These are phyloP conservation scores for Chionodraco myersi DNA, from an alignment of 2,113 vertebrate species.

Conservation along the genomic window DNA sequence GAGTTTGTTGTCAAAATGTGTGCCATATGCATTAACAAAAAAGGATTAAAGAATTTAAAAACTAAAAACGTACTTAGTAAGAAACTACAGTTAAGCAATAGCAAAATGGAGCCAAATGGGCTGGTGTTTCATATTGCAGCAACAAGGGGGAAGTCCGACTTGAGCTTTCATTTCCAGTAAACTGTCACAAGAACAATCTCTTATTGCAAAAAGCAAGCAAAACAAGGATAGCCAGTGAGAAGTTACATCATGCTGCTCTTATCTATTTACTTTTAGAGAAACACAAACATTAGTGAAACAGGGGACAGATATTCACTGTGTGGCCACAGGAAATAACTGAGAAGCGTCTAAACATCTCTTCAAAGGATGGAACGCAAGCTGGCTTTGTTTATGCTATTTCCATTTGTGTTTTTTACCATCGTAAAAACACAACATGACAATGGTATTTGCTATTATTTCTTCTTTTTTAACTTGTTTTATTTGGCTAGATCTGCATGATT, in stretches of 20 bases:
- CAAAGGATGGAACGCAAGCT: slow-evolving; percentile 45
- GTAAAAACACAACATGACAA: slow-evolving; percentile 26
- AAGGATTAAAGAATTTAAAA: no score
- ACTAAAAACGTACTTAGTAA: no score
- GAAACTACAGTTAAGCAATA: neutral
- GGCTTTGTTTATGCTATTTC: slow-evolving; percentile 53
- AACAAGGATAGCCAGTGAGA: neutral
- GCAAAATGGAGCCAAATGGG: neutral
- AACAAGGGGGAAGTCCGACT: slow-evolving; percentile 38
- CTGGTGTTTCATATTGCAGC: neutral
- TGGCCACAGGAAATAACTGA: neutral
- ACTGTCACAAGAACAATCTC: slow-evolving; percentile 12
- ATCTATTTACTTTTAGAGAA: slow-evolving; percentile 60
- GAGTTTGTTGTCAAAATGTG: no score
- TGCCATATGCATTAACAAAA: no score
- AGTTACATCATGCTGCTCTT: slow-evolving; percentile 42
- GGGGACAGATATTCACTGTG: neutral
- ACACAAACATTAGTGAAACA: slow-evolving; percentile 49
- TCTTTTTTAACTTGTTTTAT: neutral
- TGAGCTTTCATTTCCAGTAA: slow-evolving; percentile 52
- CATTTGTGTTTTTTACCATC: slow-evolving; percentile 17
- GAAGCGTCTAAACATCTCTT: slow-evolving; percentile 1
- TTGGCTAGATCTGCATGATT: neutral
- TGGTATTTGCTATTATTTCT: slow-evolving; percentile 49
- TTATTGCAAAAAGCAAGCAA: neutral